Conservation (phyloP, 1,140 invertebrate species). For the Drosophila insularis region DNA sequence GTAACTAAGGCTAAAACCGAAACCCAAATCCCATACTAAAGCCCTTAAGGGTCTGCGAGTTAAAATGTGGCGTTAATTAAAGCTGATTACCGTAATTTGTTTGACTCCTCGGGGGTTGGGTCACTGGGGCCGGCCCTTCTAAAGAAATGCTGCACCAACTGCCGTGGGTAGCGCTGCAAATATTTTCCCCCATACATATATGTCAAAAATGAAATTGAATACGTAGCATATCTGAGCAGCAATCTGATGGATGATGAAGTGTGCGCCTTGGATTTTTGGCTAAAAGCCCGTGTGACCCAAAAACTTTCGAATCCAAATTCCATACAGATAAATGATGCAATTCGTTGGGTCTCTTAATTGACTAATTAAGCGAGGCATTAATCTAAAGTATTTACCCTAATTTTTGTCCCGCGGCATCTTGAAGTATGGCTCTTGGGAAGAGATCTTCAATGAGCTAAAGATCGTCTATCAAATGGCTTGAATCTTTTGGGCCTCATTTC, state of each 20-base stretch:
- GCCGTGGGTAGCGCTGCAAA: constrained; percentile 57
- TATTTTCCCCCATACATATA: constrained; percentile 40
- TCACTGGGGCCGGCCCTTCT: constrained; percentile 48
- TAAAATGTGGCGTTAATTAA: constrained; percentile 76
- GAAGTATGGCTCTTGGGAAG: constrained; percentile 32
- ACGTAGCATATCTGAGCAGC: constrained; percentile 21
- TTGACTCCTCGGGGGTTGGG: constrained; percentile 56
- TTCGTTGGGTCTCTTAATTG: constrained; percentile 57
- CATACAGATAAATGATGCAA: constrained; percentile 75
- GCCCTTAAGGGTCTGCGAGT: constrained; percentile 45
- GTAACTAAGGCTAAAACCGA: constrained; percentile 24
- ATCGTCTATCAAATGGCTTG: constrained; percentile 41
- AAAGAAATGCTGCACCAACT: constrained; percentile 31
- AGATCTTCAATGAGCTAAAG: constrained; percentile 39
- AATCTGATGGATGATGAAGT: constrained; percentile 21
- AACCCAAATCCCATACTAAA: constrained; percentile 15
- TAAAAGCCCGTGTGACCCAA: constrained; percentile 63
- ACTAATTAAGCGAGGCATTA: constrained; percentile 45
- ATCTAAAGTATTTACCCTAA: constrained; percentile 33
- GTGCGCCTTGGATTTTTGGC: constrained; percentile 37
- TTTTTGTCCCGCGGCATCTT: constrained; percentile 17
- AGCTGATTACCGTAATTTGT: constrained; percentile 79
- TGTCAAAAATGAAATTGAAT: constrained; percentile 60
- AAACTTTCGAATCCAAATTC: constrained; percentile 59
- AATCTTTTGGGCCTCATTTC: constrained; percentile 48